Evolutionary conservation across 2,113 vertebrate genomes (phyloP), one percentile per base, ranked within the genome.

Genomic region (Cheirogaleus medius): DNA sequence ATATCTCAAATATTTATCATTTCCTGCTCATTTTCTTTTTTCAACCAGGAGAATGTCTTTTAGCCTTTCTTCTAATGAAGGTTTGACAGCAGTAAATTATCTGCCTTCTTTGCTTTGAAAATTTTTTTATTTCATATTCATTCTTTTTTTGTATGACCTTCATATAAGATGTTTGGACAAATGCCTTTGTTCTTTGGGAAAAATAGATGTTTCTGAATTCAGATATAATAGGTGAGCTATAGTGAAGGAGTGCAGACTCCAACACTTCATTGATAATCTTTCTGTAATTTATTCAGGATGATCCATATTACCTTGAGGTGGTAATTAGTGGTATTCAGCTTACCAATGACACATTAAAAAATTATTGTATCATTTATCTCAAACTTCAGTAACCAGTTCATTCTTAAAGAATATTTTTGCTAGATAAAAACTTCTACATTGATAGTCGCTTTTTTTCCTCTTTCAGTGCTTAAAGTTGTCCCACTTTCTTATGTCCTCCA

Each of bases 291-390:
- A 73, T 73, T 91, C 13, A 81, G 6, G 66, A 37, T 69, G 29
- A 92, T 42, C 32, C 15, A 49, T 8, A 47, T 47, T 25, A 37
- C 73, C 56, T 87, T 32, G 82, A 89, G 81, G 81, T 71, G 66
- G 66, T 84, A 49, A 74, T 91, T 42, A 84, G 68, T 93, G n/a
- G 52, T 74, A 76, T n/a, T 88, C 91, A 81, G 49, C 13, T 95
- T 96, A 84, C 34, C 39, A 85, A 15, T 58, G 81, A 95, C 60
- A 94, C 66, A 88, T 73, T 52, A 90, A 95, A 91, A 83, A 91
- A 95, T 78, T 66, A 86, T 95, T 91, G 42, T 94, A 78, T 93
- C 80, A 73, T 95, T 97, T 95, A 83, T 95, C 84, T 97, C 80
- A 96, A 90, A 98, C 83, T 95, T 95, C 76, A 92, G 66, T 68